Base-by-base conservation (phyloP, 1,140 invertebrate species). In the Sarcophaga bullata region DNA sequence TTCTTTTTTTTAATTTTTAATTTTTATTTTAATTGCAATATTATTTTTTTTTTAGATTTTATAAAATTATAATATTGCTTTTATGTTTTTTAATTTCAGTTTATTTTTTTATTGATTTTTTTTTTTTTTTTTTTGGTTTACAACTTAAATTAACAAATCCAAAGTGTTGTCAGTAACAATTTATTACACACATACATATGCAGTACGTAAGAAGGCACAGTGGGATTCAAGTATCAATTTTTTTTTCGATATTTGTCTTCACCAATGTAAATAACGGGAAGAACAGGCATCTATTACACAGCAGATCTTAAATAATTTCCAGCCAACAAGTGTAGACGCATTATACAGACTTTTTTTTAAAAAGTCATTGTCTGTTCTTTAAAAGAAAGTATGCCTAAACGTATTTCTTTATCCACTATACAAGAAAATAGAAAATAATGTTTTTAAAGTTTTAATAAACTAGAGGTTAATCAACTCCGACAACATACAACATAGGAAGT, bases 1-100 rank as follows among this genome's bases (percentile, higher is more conserved):
- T n/a, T n/a, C n/a, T n/a, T 62, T 10, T 37, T n/a, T 81, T 81
- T 68, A 72, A n/a, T 81, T 8, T n/a, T n/a, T 62, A n/a, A n/a
- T 5, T 25, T 19, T 3, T 68, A 72, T 81, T 46, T 72, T 72
- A 72, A 62, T 58, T 68, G 15, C 10, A 19, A 19, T 62, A 46
- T 25, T 76, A 54, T n/a, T n/a, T n/a, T n/a, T n/a, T n/a, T n/a
- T 9, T 82, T 76, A 17, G 48, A 48, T 81, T 47, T 58, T 48
- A 52, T 52, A 11, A 8, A n/a, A 75, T n/a, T 75, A 7, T 37
- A 37, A n/a, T n/a, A 37, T 37, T 37, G 25, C 25, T 37, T 37
- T 37, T n/a, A n/a, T 37, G 1, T n/a, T n/a, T n/a, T n/a, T n/a
- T n/a, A n/a, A n/a, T n/a, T n/a, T n/a, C n/a, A n/a, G n/a, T 37